Evolutionary conservation across 1,140 invertebrate species (phyloP).

Genomic region (Mercenaria mercenaria): DNA sequence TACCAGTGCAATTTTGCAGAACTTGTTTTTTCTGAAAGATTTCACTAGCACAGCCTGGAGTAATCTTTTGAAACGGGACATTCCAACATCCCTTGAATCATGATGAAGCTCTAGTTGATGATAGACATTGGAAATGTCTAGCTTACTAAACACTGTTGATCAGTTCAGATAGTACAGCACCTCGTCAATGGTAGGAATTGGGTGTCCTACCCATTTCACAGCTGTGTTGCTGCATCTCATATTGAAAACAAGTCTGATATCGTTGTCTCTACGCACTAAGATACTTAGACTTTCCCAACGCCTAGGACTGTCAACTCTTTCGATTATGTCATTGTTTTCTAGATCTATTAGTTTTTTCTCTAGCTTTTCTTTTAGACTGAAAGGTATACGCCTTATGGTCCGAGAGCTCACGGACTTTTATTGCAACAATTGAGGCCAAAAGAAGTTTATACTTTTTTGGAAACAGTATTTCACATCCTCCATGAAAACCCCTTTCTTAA

Average conservation of each 20-base stretch:
- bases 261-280: constrained; percentile 38
- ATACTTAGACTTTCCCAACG: constrained; percentile 74
- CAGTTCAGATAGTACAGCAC: too few relatives aligned
- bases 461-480: too few relatives aligned
- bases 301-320: too few relatives aligned
- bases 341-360: not conserved
- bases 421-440: too few relatives aligned
- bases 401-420: too few relatives aligned
- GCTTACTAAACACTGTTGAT: constrained; percentile 58
- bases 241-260: constrained; percentile 67
- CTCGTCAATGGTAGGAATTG: constrained; percentile 69
- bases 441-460: too few relatives aligned
- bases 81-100: constrained; percentile 17
- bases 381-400: too few relatives aligned
- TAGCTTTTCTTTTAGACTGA: not conserved
- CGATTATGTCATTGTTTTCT: constrained; percentile 2
- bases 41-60: constrained; percentile 21
- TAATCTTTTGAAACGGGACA: not conserved
- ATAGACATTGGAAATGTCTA: constrained; percentile 69
- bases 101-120: constrained; percentile 69
- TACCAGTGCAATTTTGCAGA: too few relatives aligned
- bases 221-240: constrained; percentile 61
- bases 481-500: too few relatives aligned
- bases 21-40: constrained; percentile 15
- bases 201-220: constrained; percentile 61